Base-by-base conservation (phyloP, 2,113 vertebrate species). In the Suncus etruscus region DNA sequence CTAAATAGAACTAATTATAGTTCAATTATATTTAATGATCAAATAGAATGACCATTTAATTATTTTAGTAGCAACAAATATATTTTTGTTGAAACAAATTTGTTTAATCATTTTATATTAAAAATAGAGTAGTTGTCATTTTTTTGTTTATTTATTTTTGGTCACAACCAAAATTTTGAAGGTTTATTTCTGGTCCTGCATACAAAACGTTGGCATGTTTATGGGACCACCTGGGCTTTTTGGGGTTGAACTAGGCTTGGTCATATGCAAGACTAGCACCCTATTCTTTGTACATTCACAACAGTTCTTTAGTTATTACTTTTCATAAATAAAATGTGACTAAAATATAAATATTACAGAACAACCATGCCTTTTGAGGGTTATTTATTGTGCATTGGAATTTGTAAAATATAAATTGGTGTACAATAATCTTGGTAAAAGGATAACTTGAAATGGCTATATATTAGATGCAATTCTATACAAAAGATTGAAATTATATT, bases 51-150 rank as follows among this genome's bases (percentile, higher is more conserved):
- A 87, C 82, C 24, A 85, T 91, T 95, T 91, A 91, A 89, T 91
- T 94, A 76, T 90, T 95, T 87, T 31, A 95, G 31, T 89, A 92
- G 87, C 48, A 95, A 93, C 47, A 93, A 92, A 81, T 94, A 86
- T 61, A 70, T 32, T 18, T 25, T 29, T 83, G 20, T 82, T 87
- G 79, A 92, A 92, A 87, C 70, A 2, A 78, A 94, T 93, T 63
- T 89, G 15, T 63, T 27, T 66, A 11, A 86, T 81, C 69, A 77
- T 79, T 83, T 93, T 39, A 47, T 79, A 48, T 20, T 61, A 78
- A 92, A 92, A 82, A 81, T 32, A 74, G 11, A 32, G 65, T 77
- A 88, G 50, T 3, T 72, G 2, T n/a, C 82, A 24, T 0, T 54
- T 92, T 78, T 24, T 39, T 39, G 39, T 39, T 39, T 39, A 39